phyloP scores from a whole-genome alignment of 1,140 invertebrate species.

The Bradysia coprophila region DNA sequence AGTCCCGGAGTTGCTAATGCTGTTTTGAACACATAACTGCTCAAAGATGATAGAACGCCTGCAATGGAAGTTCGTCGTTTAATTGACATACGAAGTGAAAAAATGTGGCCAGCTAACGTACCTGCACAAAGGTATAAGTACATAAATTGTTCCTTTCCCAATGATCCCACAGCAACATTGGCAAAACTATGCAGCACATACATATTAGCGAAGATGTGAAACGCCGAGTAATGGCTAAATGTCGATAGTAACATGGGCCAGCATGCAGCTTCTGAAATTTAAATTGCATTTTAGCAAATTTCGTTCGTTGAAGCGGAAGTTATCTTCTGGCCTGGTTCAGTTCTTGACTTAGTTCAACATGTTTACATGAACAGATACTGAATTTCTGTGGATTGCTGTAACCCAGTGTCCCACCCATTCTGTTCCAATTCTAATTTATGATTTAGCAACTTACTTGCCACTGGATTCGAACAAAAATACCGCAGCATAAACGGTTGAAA shows the following conservation, averaged over 20 bases:
- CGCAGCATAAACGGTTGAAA: constrained; percentile 58
- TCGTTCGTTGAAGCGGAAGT: no score
- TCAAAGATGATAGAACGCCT: no score
- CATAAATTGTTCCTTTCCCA: constrained; percentile 86
- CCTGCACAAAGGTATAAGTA: constrained; percentile 79
- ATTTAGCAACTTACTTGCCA: constrained; percentile 35
- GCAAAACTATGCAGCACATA: constrained; percentile 79
- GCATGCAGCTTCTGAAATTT: constrained; percentile 46
- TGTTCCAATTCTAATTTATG: background rate
- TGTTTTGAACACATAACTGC: constrained; percentile 67
- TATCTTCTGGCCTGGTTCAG: no score
- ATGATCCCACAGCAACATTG: constrained; percentile 41
- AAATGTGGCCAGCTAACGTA: constrained; percentile 57
- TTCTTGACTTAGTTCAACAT: no score
- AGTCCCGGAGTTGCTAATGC: constrained; percentile 39
- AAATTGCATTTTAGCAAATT: constrained; percentile 8
- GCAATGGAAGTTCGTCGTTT: no score
- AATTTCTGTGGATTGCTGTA: constrained; percentile 2
- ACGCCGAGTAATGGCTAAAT: constrained; percentile 77
- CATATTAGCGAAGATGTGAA: constrained; percentile 89
- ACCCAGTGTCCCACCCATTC: background rate
- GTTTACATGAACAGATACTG: background rate
- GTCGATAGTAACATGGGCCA: constrained; percentile 80
- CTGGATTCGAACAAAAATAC: constrained; percentile 73
- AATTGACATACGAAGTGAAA: no score